Percentiles rank a stretch among this genome's conserved stretches.
phyloP scores from a whole-genome alignment of 1,140 invertebrate species.

The Polypedilum pembai region DNA sequence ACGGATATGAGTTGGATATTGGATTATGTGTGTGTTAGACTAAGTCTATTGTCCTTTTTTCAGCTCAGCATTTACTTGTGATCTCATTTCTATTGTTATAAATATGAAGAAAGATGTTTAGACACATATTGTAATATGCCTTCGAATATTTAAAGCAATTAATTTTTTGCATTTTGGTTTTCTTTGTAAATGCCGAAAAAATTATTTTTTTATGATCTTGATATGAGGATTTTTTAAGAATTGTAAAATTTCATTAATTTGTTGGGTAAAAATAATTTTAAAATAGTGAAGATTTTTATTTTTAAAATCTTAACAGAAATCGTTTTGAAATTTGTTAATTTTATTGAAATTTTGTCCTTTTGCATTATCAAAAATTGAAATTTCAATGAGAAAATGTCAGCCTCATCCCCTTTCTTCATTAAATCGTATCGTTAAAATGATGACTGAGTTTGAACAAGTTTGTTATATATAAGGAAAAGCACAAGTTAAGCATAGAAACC shows the following conservation, averaged over 20 bases:
- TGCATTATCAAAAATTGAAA: no score
- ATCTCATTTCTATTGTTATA: neutral
- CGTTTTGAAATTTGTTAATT: no score
- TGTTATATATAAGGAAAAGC: no score
- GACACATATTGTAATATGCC: neutral
- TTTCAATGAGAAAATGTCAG: no score
- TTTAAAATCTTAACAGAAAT: no score
- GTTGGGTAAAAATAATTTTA: no score
- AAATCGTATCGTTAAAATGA: no score
- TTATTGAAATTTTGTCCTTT: no score
- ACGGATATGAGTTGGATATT: neutral
- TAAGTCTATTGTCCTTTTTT: slow-evolving; percentile 8
- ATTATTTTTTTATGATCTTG: neutral
- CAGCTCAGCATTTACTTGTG: neutral
- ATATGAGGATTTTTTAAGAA: neutral
- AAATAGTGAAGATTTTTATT: no score
- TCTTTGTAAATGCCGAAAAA: neutral
- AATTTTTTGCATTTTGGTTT: neutral
- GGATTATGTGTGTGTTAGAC: neutral
- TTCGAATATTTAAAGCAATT: neutral
- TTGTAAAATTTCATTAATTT: neutral
- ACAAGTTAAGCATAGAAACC: no score
- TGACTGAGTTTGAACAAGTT: no score
- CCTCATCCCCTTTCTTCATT: no score
- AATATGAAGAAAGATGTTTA: neutral